phyloP scores from a whole-genome alignment of 2,888 invertebrate genomes.

The Drosophila meridiana region DNA sequence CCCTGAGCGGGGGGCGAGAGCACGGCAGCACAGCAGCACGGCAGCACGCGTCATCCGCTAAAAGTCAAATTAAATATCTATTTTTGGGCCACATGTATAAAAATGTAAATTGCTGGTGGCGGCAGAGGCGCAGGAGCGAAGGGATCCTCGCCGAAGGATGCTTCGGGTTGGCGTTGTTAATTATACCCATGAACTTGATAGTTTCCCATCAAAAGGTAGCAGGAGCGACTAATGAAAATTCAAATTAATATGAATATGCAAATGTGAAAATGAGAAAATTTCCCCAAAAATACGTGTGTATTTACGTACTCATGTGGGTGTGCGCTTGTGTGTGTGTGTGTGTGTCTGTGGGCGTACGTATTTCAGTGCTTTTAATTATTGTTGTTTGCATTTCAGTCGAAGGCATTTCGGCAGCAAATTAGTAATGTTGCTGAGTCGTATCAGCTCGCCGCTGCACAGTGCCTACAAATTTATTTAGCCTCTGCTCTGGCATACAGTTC shows the following conservation, averaged over 20 bases:
- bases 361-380: slow-evolving; percentile 14
- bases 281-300: slow-evolving; percentile 15
- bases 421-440: slow-evolving; percentile 50
- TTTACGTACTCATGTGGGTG: background rate
- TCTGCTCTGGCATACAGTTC: slow-evolving; percentile 44
- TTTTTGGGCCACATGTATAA: slow-evolving; percentile 63
- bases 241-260: slow-evolving; percentile 74
- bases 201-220: slow-evolving; percentile 71
- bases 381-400: slow-evolving; percentile 52
- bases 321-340: background rate
- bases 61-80: slow-evolving; percentile 77
- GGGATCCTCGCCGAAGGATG: background rate
- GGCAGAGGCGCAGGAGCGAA: background rate
- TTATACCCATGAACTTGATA: slow-evolving; percentile 76
- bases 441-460: slow-evolving; percentile 30
- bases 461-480: slow-evolving; percentile 56
- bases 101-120: slow-evolving; percentile 36
- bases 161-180: slow-evolving; percentile 54
- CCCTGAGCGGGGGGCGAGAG: slow-evolving; percentile 6
- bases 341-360: background rate
- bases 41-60: slow-evolving; percentile 40
- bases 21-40: slow-evolving; percentile 23
- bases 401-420: slow-evolving; percentile 49
- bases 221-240: slow-evolving; percentile 51
- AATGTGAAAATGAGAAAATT: slow-evolving; percentile 60